Evolutionary conservation across 2,113 vertebrate genomes (phyloP).

Genomic region (Perognathus longimembris): DNA sequence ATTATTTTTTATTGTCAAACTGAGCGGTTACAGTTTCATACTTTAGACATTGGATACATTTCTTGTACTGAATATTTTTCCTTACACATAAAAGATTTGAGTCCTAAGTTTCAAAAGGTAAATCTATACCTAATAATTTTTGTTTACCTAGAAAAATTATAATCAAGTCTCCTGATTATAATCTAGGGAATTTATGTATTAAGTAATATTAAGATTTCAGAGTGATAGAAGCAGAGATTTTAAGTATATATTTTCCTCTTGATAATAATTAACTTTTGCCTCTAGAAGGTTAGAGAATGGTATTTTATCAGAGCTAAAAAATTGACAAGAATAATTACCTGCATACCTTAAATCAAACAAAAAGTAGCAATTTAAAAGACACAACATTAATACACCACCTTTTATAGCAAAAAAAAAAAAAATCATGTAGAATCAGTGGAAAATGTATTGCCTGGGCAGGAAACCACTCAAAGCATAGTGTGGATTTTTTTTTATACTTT

Average conservation of each 20-base stretch:
- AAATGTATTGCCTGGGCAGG: neutral
- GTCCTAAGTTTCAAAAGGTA: no score
- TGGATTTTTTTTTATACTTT: neutral
- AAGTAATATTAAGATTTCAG: neutral
- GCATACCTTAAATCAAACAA: neutral
- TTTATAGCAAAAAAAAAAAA: neutral
- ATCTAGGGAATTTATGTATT: neutral
- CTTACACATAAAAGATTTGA: no score
- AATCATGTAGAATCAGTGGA: neutral
- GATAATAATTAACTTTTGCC: neutral
- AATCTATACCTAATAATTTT: no score
- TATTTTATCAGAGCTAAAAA: neutral
- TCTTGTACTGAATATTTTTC: no score
- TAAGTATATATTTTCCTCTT: neutral
- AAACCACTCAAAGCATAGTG: constrained; percentile 21
- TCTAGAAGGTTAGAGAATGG: neutral
- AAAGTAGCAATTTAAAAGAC: neutral
- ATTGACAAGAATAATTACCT: no score
- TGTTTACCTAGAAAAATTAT: no score
- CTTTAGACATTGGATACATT: no score
- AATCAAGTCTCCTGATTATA: no score
- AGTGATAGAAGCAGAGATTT: accelerated
- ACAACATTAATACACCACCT: neutral
- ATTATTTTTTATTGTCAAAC: no score
- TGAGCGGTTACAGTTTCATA: no score